Percentiles rank a stretch among this genome's conserved stretches.
phyloP scores from a whole-genome alignment of 2,113 vertebrate species.

The Phalacrocorax carbo region DNA sequence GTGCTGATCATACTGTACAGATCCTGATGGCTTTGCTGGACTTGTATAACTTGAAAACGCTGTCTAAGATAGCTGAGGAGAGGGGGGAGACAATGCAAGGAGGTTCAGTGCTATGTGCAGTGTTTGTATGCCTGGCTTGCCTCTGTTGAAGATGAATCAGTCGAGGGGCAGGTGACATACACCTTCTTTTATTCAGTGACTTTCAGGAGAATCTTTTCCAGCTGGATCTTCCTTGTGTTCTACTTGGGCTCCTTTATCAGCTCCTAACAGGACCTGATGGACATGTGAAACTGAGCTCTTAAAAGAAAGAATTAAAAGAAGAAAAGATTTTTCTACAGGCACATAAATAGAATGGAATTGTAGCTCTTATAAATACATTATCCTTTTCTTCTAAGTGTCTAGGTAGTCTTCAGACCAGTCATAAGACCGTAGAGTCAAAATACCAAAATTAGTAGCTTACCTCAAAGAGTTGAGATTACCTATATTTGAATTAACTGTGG shows the following conservation, averaged over 20 bases:
- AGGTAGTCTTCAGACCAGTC: neutral
- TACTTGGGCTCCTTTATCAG: neutral
- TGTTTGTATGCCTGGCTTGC: neutral
- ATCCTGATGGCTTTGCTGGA: neutral
- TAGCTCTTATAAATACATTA: neutral
- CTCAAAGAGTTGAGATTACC: neutral
- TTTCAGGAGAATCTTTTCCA: neutral
- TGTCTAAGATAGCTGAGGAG: neutral
- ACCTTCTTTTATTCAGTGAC: neutral
- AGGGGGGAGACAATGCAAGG: fast-evolving
- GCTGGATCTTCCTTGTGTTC: neutral
- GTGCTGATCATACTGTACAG: neutral
- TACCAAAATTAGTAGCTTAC: neutral
- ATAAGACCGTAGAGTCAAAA: neutral
- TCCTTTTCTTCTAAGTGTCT: neutral
- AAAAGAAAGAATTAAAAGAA: neutral
- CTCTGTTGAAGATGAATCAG: neutral
- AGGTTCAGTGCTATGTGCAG: neutral
- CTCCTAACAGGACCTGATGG: neutral
- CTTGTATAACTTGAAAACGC: neutral
- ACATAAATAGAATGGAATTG: neutral
- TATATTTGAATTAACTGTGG: neutral
- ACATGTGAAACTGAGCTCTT: neutral
- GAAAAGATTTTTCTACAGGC: neutral
- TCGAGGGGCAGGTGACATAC: neutral